Evolutionary conservation across 2,888 invertebrate species (phyloP), one percentile per base, ranked within the genome.

Genomic region (Conops quadrifasciatus): DNA sequence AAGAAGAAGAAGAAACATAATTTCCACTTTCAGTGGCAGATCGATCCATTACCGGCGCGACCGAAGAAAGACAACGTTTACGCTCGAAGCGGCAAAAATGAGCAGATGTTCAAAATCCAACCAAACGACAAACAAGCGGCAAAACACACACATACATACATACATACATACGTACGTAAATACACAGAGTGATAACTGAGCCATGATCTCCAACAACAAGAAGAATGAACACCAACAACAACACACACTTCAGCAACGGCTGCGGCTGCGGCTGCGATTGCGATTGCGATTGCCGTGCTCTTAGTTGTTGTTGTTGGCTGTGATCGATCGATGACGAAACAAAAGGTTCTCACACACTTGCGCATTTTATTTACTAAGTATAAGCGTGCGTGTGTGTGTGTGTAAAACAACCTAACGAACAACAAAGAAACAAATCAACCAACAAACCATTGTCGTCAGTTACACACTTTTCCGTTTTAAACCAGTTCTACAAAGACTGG

Each of bases 41-140:
- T 65, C 49, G 47, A n/a, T n/a, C n/a, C n/a, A n/a, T n/a, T n/a
- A n/a, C n/a, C 36, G 36, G 9, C 9, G 36, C 36, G 36, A 36
- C 9, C 5, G 36, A 36, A 36, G 4, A 65, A 65, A 26, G 30
- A 30, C 11, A 49, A 13, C 28, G 28, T 43, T 28, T 11, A 62
- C 24, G 58, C 13, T 24, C 36, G 47, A 66, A 64, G 43, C 73
- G 69, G 78, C 71, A 74, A 76, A 76, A 79, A 72, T 71, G 82
- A 85, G 84, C 84, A 84, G 84, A 84, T 84, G 84, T 85, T 84
- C 85, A 83, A 81, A 80, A 79, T 64, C 24, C 56, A 64, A n/a
- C 59, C 70, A 56, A 63, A 67, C 67, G 24, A 15, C 60, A 24
- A 66, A 36, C 36, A 36, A 36, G 36, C 36, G 9, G 36, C 36